Percentiles rank a stretch among this genome's conserved stretches.
Evolutionary conservation across 2,888 invertebrate species (phyloP).

Genomic region (Agonopterix alstromeriana): DNA sequence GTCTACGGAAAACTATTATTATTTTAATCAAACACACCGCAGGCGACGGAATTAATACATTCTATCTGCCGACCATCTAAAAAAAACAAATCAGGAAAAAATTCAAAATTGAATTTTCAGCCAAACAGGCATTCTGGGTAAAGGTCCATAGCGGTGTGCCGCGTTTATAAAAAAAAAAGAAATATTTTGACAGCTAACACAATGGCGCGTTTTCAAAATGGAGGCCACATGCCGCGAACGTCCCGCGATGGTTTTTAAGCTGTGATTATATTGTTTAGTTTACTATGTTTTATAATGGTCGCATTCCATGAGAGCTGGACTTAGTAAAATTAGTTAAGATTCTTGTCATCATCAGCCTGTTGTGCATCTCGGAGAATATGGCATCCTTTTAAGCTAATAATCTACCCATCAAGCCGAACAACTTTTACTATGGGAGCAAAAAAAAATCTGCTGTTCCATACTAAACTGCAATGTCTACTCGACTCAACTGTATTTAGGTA

Average conservation of each 20-base stretch:
- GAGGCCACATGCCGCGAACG: slow-evolving; percentile 41
- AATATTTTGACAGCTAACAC: slow-evolving; percentile 67
- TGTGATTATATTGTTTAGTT: slow-evolving; percentile 7
- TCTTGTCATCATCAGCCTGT: too few relatives aligned
- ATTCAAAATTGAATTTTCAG: slow-evolving; percentile 4
- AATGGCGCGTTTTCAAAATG: slow-evolving; percentile 45
- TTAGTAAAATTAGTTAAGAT: not conserved
- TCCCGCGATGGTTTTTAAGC: slow-evolving; percentile 17
- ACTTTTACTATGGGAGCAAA: too few relatives aligned
- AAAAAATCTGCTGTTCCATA: too few relatives aligned
- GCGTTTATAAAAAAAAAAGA: slow-evolving; percentile 35
- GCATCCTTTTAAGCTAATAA: too few relatives aligned
- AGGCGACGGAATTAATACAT: slow-evolving; percentile 3
- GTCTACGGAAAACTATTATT: not conserved
- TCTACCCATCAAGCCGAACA: too few relatives aligned
- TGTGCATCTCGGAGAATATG: too few relatives aligned
- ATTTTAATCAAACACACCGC: slow-evolving; percentile 1
- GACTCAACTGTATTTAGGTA: too few relatives aligned
- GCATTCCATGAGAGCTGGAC: too few relatives aligned
- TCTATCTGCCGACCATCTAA: not conserved
- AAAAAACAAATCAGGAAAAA: slow-evolving; percentile 2
- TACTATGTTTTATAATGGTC: too few relatives aligned
- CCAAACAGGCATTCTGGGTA: slow-evolving; percentile 5
- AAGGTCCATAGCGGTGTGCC: slow-evolving; percentile 5
- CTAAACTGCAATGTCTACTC: too few relatives aligned